Conservation (phyloP, 1,140 invertebrate genomes). For the Trichonephila clavata region DNA sequence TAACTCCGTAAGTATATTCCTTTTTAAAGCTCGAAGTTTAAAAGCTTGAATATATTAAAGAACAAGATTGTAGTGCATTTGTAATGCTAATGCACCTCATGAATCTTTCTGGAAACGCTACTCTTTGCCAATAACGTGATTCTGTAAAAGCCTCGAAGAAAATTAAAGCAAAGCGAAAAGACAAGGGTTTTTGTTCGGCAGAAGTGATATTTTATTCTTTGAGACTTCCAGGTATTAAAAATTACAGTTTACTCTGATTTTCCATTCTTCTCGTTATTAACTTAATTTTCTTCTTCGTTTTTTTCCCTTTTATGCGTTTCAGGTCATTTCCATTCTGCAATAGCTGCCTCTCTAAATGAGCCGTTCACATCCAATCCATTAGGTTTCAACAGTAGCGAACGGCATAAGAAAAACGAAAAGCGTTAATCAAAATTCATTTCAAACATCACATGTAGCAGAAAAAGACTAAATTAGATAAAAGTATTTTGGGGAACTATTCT, state of each 20-base stretch:
- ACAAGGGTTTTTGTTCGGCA: slow-evolving; percentile 13
- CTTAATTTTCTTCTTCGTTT: not conserved
- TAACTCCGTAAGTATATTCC: not conserved
- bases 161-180: slow-evolving; percentile 6
- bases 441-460: not conserved
- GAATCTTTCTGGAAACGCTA: slow-evolving; percentile 33
- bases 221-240: not conserved
- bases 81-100: slow-evolving; percentile 31
- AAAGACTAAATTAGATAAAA: slow-evolving; percentile 10
- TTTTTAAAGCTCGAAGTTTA: slow-evolving; percentile 21
- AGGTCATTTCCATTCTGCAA: not conserved
- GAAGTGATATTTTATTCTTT: slow-evolving; percentile 3
- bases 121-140: slow-evolving; percentile 22
- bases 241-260: slow-evolving; percentile 12
- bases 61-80: slow-evolving; percentile 35
- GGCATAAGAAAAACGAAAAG: not conserved
- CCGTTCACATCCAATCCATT: not conserved
- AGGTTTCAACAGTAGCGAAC: not conserved
- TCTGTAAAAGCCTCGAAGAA: slow-evolving; percentile 14
- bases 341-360: not conserved
- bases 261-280: not conserved
- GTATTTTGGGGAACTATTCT: not conserved
- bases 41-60: slow-evolving; percentile 35
- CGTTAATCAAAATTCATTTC: slow-evolving; percentile 16
- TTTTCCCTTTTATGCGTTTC: not conserved